Percentiles rank a stretch among this genome's conserved stretches.
Evolutionary conservation across 2,888 invertebrate species (phyloP).

Genomic region (Kuschelorhynchus macadamiae): DNA sequence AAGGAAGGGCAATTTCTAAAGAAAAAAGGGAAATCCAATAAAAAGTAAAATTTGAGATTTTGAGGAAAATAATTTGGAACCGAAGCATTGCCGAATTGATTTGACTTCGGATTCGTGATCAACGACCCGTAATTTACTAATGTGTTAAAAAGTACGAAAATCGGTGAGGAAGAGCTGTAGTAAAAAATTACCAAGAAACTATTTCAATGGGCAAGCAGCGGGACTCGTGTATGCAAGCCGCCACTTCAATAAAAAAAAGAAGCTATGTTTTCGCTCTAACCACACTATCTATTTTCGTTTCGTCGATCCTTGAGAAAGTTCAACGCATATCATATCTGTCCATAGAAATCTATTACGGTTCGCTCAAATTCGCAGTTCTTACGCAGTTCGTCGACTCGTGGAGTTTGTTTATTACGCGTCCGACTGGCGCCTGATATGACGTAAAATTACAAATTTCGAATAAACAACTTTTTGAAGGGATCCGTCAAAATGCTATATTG

Average conservation of each 20-base stretch:
- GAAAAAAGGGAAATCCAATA: too few relatives aligned
- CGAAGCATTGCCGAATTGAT: too few relatives aligned
- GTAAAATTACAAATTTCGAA: constrained; percentile 19
- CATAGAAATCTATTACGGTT: neutral
- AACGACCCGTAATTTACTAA: too few relatives aligned
- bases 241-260: neutral
- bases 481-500: constrained; percentile 22
- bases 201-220: too few relatives aligned
- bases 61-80: too few relatives aligned
- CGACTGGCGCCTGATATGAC: constrained; percentile 34
- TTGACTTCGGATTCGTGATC: too few relatives aligned
- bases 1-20: too few relatives aligned
- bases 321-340: neutral
- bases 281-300: neutral
- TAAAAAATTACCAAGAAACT: too few relatives aligned
- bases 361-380: constrained; percentile 11
- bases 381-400: constrained; percentile 12
- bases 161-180: too few relatives aligned
- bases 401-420: constrained; percentile 20
- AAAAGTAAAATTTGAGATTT: too few relatives aligned
- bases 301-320: neutral
- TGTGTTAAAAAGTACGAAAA: too few relatives aligned
- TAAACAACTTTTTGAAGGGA: constrained; percentile 9
- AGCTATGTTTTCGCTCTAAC: neutral
- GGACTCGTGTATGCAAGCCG: too few relatives aligned